Conservation (phyloP, 1,140 invertebrate species). For the Bombus cullumanus region DNA sequence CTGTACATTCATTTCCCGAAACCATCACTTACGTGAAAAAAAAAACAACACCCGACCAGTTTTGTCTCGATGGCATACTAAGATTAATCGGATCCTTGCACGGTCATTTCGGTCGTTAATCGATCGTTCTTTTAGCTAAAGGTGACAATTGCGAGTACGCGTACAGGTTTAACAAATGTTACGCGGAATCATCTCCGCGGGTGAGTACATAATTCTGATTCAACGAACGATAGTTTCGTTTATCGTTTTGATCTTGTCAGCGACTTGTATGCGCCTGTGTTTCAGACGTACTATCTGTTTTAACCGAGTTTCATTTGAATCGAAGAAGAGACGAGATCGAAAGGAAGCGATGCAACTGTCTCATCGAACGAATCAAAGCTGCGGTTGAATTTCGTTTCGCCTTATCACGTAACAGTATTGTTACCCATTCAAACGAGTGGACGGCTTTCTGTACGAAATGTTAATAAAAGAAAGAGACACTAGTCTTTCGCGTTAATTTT, state of each 20-base stretch:
- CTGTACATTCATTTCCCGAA: background rate
- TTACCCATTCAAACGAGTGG: slow-evolving; percentile 25
- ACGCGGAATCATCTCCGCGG: slow-evolving; percentile 72
- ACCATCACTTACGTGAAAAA: rapidly evolving
- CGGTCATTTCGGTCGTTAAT: background rate
- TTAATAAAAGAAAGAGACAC: slow-evolving; percentile 36
- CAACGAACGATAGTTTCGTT: background rate
- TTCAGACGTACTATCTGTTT: slow-evolving; percentile 66
- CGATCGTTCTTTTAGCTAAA: slow-evolving; percentile 58
- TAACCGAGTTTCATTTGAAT: slow-evolving; percentile 30
- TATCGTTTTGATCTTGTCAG: background rate
- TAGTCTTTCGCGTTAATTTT: background rate
- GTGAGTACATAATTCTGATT: slow-evolving; percentile 61
- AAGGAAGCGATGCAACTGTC: slow-evolving; percentile 26
- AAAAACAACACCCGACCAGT: background rate
- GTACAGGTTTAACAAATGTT: slow-evolving; percentile 76
- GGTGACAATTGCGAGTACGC: slow-evolving; percentile 76
- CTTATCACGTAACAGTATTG: slow-evolving; percentile 25
- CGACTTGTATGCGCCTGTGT: background rate
- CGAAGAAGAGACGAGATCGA: slow-evolving; percentile 20
- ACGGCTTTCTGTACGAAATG: slow-evolving; percentile 20
- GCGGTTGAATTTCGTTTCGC: slow-evolving; percentile 30
- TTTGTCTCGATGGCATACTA: slow-evolving; percentile 39
- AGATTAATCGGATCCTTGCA: slow-evolving; percentile 22
- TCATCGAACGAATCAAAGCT: slow-evolving; percentile 16